Evolutionary conservation across 2,113 vertebrate species (phyloP).

Genomic region (Toxostoma redivivum): DNA sequence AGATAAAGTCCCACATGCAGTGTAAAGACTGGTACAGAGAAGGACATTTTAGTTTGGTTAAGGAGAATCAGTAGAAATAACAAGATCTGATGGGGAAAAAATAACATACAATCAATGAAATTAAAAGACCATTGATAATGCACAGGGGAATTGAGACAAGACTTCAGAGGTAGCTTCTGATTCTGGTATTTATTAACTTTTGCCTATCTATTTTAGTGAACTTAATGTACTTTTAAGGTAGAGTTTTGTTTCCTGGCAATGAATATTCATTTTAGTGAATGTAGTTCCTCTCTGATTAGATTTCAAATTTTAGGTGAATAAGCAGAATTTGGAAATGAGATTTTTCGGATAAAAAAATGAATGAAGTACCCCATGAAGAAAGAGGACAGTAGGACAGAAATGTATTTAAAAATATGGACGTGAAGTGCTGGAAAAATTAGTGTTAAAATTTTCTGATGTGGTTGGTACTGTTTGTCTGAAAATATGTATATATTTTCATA

Average conservation of each 20-base stretch:
- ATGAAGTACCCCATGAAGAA: background rate
- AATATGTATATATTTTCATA: background rate
- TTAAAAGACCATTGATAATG: background rate
- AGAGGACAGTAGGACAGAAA: background rate
- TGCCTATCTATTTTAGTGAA: background rate
- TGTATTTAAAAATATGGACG: background rate
- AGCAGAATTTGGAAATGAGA: background rate
- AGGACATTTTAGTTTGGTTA: background rate
- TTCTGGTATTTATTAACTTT: background rate
- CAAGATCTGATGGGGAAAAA: background rate
- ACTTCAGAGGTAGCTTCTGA: background rate
- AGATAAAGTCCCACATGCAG: background rate
- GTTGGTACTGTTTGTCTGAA: background rate
- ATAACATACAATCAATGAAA: background rate
- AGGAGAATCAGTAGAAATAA: background rate
- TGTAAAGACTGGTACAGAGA: background rate
- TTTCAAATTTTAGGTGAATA: background rate
- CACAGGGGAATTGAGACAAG: background rate
- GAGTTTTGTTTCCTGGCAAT: background rate
- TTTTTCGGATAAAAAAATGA: background rate
- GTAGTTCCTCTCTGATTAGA: background rate
- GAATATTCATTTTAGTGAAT: background rate
- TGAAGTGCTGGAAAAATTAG: background rate
- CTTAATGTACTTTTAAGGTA: background rate
- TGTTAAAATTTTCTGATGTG: background rate